Conservation (phyloP, 2,113 vertebrate species). For the Lipotes vexillifer region DNA sequence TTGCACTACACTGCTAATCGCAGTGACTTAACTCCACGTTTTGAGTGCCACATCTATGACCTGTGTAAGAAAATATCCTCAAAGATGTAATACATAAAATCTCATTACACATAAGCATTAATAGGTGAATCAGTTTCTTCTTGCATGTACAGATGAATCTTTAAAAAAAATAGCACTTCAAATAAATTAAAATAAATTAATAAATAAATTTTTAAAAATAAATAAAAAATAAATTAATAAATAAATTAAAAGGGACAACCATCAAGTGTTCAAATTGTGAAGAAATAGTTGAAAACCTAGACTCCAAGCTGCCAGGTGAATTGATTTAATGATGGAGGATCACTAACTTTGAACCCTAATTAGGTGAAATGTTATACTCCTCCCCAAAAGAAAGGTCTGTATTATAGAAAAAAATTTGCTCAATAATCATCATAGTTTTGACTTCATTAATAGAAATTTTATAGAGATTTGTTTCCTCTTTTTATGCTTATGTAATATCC, state of each 20-base stretch:
- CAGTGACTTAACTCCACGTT: not conserved
- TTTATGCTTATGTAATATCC: not conserved
- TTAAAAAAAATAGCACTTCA: constrained; percentile 78
- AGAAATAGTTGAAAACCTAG: constrained; percentile 71
- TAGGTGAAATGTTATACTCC: not conserved
- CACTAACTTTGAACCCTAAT: not conserved
- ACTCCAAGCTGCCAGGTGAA: constrained; percentile 32
- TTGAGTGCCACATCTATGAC: not conserved
- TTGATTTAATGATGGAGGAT: not conserved
- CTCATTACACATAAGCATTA: not conserved
- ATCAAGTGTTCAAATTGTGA: constrained; percentile 61
- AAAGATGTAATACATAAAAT: not conserved
- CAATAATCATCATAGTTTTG: not conserved
- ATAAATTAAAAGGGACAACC: constrained; percentile 75
- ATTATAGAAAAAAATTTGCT: not conserved
- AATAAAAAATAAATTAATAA: too few species aligned
- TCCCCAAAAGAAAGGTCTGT: not conserved
- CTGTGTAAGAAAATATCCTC: not conserved
- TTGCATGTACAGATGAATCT: constrained; percentile 54
- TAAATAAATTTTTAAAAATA: too few species aligned
- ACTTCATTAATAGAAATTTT: not conserved
- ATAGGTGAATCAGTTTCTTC: not conserved
- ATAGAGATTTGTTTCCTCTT: not conserved
- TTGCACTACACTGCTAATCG: not conserved
- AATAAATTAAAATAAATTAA: constrained; percentile 75